Evolutionary conservation across 2,888 invertebrate genomes (phyloP), one percentile per base, ranked within the genome.

Genomic region (Gisinianus flammeolus): DNA sequence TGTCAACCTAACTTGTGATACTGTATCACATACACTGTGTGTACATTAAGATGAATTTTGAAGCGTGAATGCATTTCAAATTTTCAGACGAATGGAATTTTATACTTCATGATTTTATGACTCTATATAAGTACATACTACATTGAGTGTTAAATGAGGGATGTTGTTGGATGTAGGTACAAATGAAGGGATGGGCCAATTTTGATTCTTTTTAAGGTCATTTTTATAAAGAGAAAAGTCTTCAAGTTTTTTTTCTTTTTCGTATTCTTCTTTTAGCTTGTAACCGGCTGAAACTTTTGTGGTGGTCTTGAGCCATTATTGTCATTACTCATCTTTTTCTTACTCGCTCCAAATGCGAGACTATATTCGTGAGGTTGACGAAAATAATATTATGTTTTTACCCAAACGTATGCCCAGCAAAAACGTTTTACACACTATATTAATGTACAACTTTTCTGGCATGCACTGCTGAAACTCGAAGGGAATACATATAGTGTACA

Each of bases 301-400:
- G 44, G 19, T 44, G 44, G 44, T 44, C 31, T 67, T 67, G 67
- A 33, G 67, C 33, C 67, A 67, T 67, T 67, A 67, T 67, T 67
- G 31, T 31, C 19, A 44, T 16, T 44, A 44, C n/a, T n/a, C n/a
- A n/a, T n/a, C n/a, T n/a, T 44, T 44, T 35, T 67, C 67, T 67
- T 28, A n/a, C 33, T 67, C 67, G 67, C 67, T 67, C 67, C 67
- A 31, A 67, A 67, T 67, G 31, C 67, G 30, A 67, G 19, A 44
- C 2, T 19, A n/a, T n/a, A n/a, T 6, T 2, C 44, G 19, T 19
- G 44, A 44, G 44, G 44, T 44, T 44, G 44, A 44, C 44, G 44
- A 44, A 44, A 12, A 44, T 44, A 44, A 6, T 44, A 19, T 44
- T 16, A 16, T 16, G 6, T 44, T 12, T 44, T 12, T 35, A 35